Base-by-base conservation (phyloP, 2,888 invertebrate genomes). In the Drosophila subsilvestris region DNA sequence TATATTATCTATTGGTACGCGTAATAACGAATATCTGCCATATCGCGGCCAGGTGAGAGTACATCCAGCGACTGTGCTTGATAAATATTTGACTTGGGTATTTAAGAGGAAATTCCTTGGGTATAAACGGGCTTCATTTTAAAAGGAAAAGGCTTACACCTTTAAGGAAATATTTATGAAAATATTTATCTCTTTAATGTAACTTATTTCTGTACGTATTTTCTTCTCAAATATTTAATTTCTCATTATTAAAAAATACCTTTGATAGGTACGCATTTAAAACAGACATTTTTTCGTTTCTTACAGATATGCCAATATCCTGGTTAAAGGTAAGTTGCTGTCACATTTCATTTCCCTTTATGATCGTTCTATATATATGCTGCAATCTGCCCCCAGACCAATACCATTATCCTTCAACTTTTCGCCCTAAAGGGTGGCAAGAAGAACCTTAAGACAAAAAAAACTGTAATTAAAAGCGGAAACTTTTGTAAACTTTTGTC, bases 401-500 rank as follows among this genome's bases (percentile, higher is more conserved):
- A n/a, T 18, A 55, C 18, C 42, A 22, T n/a, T n/a, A 37, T 37
- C 37, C 14, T 37, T 54, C 56, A 42, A 55, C 55, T 44, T 44
- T 60, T 9, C 3, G 20, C 43, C n/a, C 56, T 22, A 57, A 57
- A 53, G 56, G 37, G 32, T 27, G 9, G 1, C 14, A 37, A n/a
- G n/a, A 14, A 25, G 25, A 37, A 37, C 37, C 37, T 14, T 37
- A n/a, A 37, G 56, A 70, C 65, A 72, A 68, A 67, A 72, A 68
- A 68, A 86, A 83, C 63, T 84, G 75, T 88, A 84, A 84, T 88
- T 84, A 84, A 84, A 84, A 88, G 72, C 74, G 74, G 70, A 78
- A 82, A 88, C 83, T 79, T 77, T 76, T 78, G 57, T 85, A 87
- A 87, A 87, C 82, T 82, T 82, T 82, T 78, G 76, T 72, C 79